Evolutionary conservation across 2,888 invertebrate genomes (phyloP).

Genomic region (Cyrtodaria siliqua): DNA sequence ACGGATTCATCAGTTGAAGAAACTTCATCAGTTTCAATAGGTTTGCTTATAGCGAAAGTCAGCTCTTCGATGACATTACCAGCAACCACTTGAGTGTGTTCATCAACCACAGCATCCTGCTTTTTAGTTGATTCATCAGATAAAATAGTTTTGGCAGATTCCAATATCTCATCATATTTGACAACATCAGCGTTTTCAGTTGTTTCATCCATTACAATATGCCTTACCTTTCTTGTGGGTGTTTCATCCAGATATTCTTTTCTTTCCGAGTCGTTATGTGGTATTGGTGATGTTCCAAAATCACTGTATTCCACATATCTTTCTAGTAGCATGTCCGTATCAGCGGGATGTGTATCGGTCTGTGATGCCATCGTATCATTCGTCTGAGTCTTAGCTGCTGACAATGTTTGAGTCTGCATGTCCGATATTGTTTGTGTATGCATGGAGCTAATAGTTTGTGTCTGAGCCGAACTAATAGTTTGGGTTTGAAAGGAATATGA

Average conservation of each 20-base stretch:
- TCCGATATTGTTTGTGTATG: constrained; percentile 48
- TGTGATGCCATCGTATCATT: constrained; percentile 6
- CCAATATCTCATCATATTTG: too few relatives aligned
- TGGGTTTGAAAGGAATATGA: constrained; percentile 15
- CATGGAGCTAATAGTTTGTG: constrained; percentile 40
- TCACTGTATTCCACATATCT: background rate
- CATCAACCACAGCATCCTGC: background rate
- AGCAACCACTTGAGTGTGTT: background rate
- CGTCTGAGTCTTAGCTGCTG: constrained; percentile 36
- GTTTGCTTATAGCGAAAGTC: background rate
- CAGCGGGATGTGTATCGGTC: too few relatives aligned
- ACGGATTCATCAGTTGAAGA: background rate
- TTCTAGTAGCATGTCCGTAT: too few relatives aligned
- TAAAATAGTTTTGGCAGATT: too few relatives aligned
- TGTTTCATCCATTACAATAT: background rate
- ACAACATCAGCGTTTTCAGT: background rate
- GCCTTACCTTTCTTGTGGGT: background rate
- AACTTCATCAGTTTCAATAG: too few relatives aligned
- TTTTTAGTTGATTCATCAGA: too few relatives aligned
- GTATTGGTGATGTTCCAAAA: constrained; percentile 19
- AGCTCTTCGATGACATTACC: background rate
- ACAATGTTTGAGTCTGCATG: constrained; percentile 44
- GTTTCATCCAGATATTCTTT: background rate
- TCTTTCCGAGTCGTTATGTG: constrained; percentile 3
- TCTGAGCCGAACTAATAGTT: constrained; percentile 26